A percentile compares a stretch with the other conserved stretches of the same genome.
These are phyloP conservation scores for Sterna hirundo DNA, from an alignment of 2,113 vertebrate genomes.

Conservation along the genomic window DNA sequence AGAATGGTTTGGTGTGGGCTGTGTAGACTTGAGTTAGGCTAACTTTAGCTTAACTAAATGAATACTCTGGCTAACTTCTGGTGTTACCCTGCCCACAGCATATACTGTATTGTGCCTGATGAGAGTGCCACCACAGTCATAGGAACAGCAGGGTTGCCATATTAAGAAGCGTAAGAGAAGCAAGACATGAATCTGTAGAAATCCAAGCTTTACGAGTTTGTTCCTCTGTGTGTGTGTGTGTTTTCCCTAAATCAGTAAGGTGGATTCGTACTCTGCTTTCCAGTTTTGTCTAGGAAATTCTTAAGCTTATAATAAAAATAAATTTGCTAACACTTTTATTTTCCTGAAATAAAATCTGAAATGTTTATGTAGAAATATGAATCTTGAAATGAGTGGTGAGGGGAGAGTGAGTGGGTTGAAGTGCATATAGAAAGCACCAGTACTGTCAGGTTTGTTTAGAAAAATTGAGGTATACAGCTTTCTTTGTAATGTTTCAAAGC, in stretches of 20 bases:
- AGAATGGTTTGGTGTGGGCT: background rate
- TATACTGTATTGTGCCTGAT: background rate
- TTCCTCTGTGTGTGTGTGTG: accelerated
- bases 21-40: background rate
- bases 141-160: background rate
- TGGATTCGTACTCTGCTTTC: background rate
- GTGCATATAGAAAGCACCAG: background rate
- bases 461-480: background rate
- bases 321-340: background rate
- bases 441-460: background rate
- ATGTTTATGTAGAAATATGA: background rate
- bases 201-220: accelerated
- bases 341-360: background rate
- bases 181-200: background rate
- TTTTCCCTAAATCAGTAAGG: background rate
- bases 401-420: background rate
- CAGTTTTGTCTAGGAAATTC: background rate
- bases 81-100: background rate
- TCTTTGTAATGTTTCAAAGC: slow-evolving; percentile 17
- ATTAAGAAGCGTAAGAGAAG: background rate
- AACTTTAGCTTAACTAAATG: background rate
- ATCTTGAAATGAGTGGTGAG: background rate
- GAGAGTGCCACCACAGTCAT: background rate
- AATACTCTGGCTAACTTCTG: background rate
- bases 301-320: background rate